Evolutionary conservation across 2,113 vertebrate species (phyloP), one percentile per base, ranked within the genome.

Genomic region (Salvelinus namaycush): DNA sequence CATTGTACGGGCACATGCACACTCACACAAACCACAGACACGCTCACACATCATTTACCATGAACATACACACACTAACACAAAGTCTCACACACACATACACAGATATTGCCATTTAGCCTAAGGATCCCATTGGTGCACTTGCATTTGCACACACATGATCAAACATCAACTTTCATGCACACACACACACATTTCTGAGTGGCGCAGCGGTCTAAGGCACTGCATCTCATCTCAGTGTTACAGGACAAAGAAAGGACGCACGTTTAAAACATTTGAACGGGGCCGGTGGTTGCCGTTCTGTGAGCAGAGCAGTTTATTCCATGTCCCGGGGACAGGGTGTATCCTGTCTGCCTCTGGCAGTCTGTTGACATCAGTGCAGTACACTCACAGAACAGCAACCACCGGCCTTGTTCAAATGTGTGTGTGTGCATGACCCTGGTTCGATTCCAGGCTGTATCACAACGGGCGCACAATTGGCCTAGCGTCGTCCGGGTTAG

Each of bases 311-410:
- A 22, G 59, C 5, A 22, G 59, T n/a, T 16, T 18, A 16, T 16
- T 68, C 31, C 9, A 14, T 39, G 3, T 20, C 18, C 5, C 1
- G 4, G 12, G 67, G 67, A 39, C 67, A 39, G 27, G 14, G 2
- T 39, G 67, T 64, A 74, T 49, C 69, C 57, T 77, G 26, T 62
- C 48, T 75, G 72, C 70, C 73, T 48, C 60, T 44, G 31, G 13
- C 31, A 59, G 27, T 49, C 74, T 60, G 72, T 31, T 57, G 14
- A 48, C 48, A 49, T 4, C 5, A 39, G 26, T 14, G 34, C 49
- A 27, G 14, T 14, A 26, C 26, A 26, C 26, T 26, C 26, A 26
- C 26, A 26, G 26, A 26, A 26, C 26, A 1, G 26, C 26, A 26
- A 26, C 26, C 26, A 26, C 26, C 1, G 26, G 26, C 26, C 26